Base-by-base conservation (phyloP, 2,113 vertebrate species). In the Larimichthys crocea region DNA sequence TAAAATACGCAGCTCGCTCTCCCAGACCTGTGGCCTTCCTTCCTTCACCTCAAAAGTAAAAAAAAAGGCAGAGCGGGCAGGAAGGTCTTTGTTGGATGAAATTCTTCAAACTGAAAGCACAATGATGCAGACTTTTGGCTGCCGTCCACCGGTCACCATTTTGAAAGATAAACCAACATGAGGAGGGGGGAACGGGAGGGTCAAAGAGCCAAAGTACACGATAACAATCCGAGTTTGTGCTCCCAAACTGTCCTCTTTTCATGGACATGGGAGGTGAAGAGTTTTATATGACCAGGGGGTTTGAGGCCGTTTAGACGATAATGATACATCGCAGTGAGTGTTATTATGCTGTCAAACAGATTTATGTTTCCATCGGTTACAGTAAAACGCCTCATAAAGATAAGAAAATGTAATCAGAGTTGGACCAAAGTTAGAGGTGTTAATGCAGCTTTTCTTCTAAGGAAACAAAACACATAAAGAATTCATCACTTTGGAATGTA, bases 11-110 rank as follows among this genome's bases (percentile, higher is more conserved):
- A 12, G n/a, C 22, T 57, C 31, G 5, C 19, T 14, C 31, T 20
- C 26, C 7, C 61, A 44, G 35, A 66, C 29, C 52, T 24, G 24
- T 26, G 29, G 50, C 55, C 75, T 78, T 77, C 64, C 74, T 67
- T 57, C 52, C 75, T 57, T 57, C 17, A 73, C 20, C 10, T 29
- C 15, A 44, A 40, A 59, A 46, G n/a, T 10, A 24, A 35, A 56
- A 1, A 29, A 29, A 29, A 29, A 29, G 17, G 20, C 0, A 20
- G 7, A 5, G 31, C 31, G 31, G 5, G 15, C 48, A 53, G 35
- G 49, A 75, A 76, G 19, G 40, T 17, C 53, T 49, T 59, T 35
- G 74, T 49, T 57, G 0, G 17, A 49, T 22, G 2, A 17, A 40
- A 67, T 59, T 40, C 75, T 14, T 60, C 42, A 59, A 35, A 59